Evolutionary conservation across 2,113 vertebrate species (phyloP), one percentile per base, ranked within the genome.

Genomic region (Eurystomus gularis): DNA sequence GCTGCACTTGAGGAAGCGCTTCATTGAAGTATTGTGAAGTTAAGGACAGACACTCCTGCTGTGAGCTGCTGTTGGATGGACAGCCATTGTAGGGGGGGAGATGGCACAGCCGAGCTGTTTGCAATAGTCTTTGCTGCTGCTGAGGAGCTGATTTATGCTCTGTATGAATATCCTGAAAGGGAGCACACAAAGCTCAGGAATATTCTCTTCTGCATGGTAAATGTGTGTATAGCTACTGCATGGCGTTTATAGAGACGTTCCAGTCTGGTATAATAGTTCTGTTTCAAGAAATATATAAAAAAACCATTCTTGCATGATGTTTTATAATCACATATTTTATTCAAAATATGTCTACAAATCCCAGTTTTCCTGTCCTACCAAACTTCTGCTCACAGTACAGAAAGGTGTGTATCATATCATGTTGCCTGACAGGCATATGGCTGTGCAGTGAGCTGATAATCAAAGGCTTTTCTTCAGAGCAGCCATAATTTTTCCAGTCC

Each of bases 361-460:
- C n/a, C 19, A 58, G 2, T 93, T 93, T 81, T 82, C n/a, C 37
- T 83, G 75, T 95, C 79, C 46, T 77, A 33, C 35, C 76, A 33
- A 83, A 94, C 46, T 88, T 88, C 40, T 70, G 17, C 48, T 94
- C 33, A 29, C 35, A 70, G 46, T 70, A 35, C 85, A 57, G 44
- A 61, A n/a, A 87, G 77, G 46, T n/a, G 13, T 29, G 55, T 68
- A n/a, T 51, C 10, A 54, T 23, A 18, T 61, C 62, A 81, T 92
- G 69, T 92, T 78, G 55, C 42, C 68, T 96, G 88, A 86, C 37
- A 86, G 46, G 49, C 46, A 29, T 33, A 37, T 70, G n/a, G 68
- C 86, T 86, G 51, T 42, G 80, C 55, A 72, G 42, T 26, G 64
- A 94, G 79, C 28, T 91, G 82, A 71, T 88, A 90, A 96, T 86